Percentiles rank a stretch among this genome's conserved stretches.
Evolutionary conservation across 2,888 invertebrate genomes (phyloP).

Genomic region (Zootermopsis nevadensis): DNA sequence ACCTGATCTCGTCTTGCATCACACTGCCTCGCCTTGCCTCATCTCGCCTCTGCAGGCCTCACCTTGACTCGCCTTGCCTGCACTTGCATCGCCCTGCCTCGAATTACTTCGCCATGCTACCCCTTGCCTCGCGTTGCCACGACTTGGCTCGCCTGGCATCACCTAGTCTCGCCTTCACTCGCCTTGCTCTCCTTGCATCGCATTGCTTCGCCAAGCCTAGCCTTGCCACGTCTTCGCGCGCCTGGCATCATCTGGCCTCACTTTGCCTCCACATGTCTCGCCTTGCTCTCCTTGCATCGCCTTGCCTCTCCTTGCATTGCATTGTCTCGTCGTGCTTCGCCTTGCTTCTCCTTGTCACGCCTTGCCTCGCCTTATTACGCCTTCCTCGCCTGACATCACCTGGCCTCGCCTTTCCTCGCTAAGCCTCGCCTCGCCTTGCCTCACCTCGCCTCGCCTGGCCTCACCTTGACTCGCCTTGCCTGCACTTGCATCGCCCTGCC

Average conservation of each 20-base stretch:
- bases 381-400: background rate
- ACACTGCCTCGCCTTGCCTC: background rate
- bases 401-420: background rate
- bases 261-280: background rate
- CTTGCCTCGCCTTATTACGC: too few relatives aligned
- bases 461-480: too few relatives aligned
- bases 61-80: too few relatives aligned
- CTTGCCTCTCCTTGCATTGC: too few relatives aligned
- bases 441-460: background rate
- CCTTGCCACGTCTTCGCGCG: background rate
- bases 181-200: background rate
- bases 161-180: background rate
- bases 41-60: background rate
- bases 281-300: too few relatives aligned
- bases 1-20: background rate
- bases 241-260: background rate
- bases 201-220: background rate
- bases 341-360: too few relatives aligned
- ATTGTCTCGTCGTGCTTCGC: too few relatives aligned
- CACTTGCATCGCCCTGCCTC: too few relatives aligned
- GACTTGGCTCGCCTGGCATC: background rate
- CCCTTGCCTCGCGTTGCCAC: background rate
- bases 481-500: too few relatives aligned
- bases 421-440: background rate
- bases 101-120: too few relatives aligned